Conservation (phyloP, 2,888 invertebrate species). For the Periphyllus acericola region DNA sequence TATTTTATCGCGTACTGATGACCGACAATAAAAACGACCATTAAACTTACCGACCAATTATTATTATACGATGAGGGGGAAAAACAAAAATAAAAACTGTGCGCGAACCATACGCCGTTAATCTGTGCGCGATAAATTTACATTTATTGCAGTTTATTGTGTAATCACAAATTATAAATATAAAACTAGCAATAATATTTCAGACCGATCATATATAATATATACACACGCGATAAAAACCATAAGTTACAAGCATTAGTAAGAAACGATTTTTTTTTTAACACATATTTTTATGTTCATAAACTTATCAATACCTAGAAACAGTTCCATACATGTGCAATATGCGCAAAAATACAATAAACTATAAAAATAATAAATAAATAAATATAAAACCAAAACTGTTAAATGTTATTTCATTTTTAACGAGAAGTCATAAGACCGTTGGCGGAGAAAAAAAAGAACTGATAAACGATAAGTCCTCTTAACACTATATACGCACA, state of each 20-base stretch:
- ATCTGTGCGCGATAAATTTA: neutral
- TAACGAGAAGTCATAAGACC: neutral
- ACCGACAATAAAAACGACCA: too few relatives aligned
- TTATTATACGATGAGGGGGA: too few relatives aligned
- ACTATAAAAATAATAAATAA: neutral
- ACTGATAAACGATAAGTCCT: conserved; percentile 19
- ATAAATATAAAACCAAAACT: conserved; percentile 12
- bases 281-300: neutral
- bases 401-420: conserved; percentile 14
- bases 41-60: too few relatives aligned
- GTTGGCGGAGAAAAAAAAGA: neutral
- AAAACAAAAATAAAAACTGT: neutral
- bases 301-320: neutral
- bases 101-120: neutral
- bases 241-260: conserved; percentile 14
- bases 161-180: too few relatives aligned
- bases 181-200: too few relatives aligned
- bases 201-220: neutral
- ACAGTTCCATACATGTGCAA: neutral
- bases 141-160: neutral
- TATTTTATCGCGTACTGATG: too few relatives aligned
- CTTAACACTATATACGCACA: neutral
- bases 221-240: neutral
- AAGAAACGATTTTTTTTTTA: neutral
- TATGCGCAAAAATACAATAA: neutral